Evolutionary conservation across 2,888 invertebrate genomes (phyloP).

Genomic region (Thelaira solivaga): DNA sequence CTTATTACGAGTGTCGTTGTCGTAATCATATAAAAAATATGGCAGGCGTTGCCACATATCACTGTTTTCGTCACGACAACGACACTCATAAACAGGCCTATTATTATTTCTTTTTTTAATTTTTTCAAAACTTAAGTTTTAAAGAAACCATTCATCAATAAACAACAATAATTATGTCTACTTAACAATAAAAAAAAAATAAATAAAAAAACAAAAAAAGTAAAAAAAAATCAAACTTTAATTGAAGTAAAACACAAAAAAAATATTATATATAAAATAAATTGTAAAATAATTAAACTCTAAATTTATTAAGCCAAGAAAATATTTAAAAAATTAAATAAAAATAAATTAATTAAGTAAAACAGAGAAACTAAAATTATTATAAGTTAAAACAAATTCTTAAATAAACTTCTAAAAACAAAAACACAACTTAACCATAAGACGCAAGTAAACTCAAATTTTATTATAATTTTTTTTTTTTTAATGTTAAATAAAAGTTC

Average conservation of each 20-base stretch:
- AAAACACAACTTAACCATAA: neutral
- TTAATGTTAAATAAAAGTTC: slow-evolving; percentile 6
- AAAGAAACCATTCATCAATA: no score
- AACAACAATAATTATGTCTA: no score
- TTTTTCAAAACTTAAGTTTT: no score
- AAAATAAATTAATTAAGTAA: slow-evolving; percentile 30
- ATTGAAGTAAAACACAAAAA: no score
- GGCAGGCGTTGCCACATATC: no score
- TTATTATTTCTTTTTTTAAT: no score
- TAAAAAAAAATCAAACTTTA: slow-evolving; percentile 4
- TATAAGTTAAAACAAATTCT: slow-evolving; percentile 11
- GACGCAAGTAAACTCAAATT: slow-evolving; percentile 15
- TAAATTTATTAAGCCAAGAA: neutral
- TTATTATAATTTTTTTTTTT: slow-evolving; percentile 17
- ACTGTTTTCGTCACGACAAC: no score
- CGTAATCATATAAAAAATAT: no score
- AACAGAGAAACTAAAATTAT: neutral
- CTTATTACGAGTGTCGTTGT: no score
- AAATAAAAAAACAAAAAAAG: neutral
- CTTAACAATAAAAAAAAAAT: no score
- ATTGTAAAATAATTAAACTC: slow-evolving; percentile 42
- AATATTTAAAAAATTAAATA: neutral
- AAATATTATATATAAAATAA: no score
- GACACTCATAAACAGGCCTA: no score
- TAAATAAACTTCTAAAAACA: slow-evolving; percentile 11